phyloP scores from a whole-genome alignment of 2,113 vertebrate species.

The Balaenoptera acutorostrata region DNA sequence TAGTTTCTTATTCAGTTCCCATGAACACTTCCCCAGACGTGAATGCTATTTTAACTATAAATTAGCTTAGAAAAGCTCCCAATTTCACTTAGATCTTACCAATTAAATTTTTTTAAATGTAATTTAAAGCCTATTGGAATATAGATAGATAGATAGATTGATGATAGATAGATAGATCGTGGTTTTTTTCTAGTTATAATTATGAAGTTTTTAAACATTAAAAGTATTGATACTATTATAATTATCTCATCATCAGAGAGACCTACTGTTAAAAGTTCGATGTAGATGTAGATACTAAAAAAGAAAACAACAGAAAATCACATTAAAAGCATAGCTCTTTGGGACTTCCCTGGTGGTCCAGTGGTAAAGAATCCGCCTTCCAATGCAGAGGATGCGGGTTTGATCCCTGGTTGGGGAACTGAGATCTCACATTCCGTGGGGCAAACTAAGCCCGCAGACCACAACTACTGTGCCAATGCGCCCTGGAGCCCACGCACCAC shows the following conservation, averaged over 20 bases:
- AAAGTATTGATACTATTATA: not conserved
- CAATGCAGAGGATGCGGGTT: too few relatives aligned
- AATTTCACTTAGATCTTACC: not conserved
- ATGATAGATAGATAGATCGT: too few relatives aligned
- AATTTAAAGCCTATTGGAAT: not conserved
- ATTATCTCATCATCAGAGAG: not conserved
- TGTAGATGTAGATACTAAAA: not conserved
- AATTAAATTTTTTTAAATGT: not conserved
- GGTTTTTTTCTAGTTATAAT: not conserved
- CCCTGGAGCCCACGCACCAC: too few relatives aligned
- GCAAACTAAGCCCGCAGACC: too few relatives aligned
- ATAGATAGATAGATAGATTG: not conserved
- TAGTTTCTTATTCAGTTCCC: not conserved
- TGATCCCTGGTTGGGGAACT: too few relatives aligned
- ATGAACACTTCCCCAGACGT: not conserved
- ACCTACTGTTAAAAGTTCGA: not conserved
- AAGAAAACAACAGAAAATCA: not conserved
- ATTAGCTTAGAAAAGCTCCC: not conserved
- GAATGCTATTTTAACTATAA: not conserved
- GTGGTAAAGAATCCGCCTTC: too few relatives aligned
- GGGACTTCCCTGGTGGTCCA: too few relatives aligned
- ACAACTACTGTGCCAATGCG: too few relatives aligned
- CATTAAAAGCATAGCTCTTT: not conserved
- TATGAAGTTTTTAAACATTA: not conserved
- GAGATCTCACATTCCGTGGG: too few relatives aligned